Evolutionary conservation across 2,888 invertebrate species (phyloP).

Genomic region (Phymatocera aterrima): DNA sequence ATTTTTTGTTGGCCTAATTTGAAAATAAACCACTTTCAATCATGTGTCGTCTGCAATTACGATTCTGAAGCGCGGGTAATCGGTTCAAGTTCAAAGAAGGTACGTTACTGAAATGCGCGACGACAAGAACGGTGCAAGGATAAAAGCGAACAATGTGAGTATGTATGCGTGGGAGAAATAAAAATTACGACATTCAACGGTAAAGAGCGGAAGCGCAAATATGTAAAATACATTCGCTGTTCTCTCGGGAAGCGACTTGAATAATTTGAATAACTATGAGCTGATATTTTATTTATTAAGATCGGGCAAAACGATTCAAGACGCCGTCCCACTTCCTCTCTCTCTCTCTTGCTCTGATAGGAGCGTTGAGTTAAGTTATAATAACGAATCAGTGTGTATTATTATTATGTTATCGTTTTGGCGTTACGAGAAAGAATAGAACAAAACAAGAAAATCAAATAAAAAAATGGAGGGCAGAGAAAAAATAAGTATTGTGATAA

Average conservation of each 20-base stretch:
- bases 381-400: too few species aligned
- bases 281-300: conserved; percentile 70
- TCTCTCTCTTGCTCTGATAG: background rate
- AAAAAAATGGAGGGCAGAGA: background rate
- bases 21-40: background rate
- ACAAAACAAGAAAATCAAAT: background rate
- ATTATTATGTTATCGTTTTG: conserved; percentile 38
- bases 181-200: background rate
- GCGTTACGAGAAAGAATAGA: conserved; percentile 17
- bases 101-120: background rate
- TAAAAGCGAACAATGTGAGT: background rate
- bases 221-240: conserved; percentile 37
- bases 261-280: conserved; percentile 65
- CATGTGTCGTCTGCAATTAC: background rate
- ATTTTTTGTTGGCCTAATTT: too few species aligned
- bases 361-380: too few species aligned
- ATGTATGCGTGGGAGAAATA: background rate
- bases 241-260: conserved; percentile 53
- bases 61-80: conserved; percentile 2
- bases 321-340: background rate
- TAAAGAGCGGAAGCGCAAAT: conserved; percentile 25
- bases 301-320: conserved; percentile 25
- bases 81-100: conserved; percentile 39
- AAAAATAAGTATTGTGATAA: background rate
- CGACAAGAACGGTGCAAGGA: too few species aligned